A percentile compares a stretch with the other conserved stretches of the same genome.
Conservation (phyloP, 2,113 vertebrate genomes). For the Glaucomys volans region DNA sequence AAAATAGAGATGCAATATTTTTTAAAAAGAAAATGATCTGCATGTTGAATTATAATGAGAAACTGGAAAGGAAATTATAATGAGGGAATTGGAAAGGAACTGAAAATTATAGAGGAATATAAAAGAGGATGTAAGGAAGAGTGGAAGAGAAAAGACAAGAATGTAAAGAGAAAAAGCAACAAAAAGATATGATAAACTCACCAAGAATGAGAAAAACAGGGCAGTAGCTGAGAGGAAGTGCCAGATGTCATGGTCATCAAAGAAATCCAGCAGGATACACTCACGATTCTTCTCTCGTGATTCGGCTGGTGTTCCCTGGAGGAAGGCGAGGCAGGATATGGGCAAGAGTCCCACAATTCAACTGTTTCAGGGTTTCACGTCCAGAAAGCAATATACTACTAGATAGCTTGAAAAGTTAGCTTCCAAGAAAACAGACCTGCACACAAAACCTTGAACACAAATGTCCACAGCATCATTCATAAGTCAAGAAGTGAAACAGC, state of each 20-base stretch:
- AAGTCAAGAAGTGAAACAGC: not conserved
- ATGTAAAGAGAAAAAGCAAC: not conserved
- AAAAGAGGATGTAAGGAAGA: not conserved
- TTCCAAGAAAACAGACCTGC: not conserved
- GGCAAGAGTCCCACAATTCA: not conserved
- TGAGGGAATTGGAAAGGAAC: not conserved
- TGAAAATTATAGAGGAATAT: not conserved
- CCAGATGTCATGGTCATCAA: slow-evolving; percentile 91
- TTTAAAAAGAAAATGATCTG: not conserved
- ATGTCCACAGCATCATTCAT: not conserved
- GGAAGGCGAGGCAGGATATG: not conserved
- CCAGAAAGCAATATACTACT: not conserved
- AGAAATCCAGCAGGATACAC: slow-evolving; percentile 88
- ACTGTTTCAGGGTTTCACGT: not conserved
- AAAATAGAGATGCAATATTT: not conserved
- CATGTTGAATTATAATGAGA: not conserved
- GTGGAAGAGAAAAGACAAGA: not conserved
- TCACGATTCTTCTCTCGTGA: slow-evolving; percentile 89
- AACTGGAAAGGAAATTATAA: not conserved
- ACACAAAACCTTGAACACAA: not conserved
- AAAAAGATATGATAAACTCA: slow-evolving; percentile 75
- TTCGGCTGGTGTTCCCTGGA: slow-evolving; percentile 88
- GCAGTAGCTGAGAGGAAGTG: slow-evolving; percentile 90
- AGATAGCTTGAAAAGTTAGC: not conserved
- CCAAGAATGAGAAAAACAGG: slow-evolving; percentile 92